Conservation (phyloP, 2,888 invertebrate genomes). For the Aleiodes leptofemur region DNA sequence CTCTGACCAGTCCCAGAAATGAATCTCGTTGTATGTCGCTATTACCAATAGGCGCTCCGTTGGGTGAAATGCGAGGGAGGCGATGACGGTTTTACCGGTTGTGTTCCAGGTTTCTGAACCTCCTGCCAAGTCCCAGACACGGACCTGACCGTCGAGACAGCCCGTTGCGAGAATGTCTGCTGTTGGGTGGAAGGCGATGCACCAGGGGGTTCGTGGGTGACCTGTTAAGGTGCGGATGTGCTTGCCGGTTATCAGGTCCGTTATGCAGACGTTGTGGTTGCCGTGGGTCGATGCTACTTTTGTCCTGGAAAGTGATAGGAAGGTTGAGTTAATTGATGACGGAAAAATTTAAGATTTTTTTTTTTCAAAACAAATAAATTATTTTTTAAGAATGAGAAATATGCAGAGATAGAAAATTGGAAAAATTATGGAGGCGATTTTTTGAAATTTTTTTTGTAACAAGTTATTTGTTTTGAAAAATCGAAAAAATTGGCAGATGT, state of each 20-base stretch:
- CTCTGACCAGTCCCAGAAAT: conserved; percentile 93
- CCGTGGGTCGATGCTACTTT: conserved; percentile 93
- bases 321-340: background rate
- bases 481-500: too few relatives aligned
- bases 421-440: too few relatives aligned
- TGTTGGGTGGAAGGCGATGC: conserved; percentile 91
- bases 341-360: background rate
- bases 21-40: conserved; percentile 88
- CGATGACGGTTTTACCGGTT: conserved; percentile 84
- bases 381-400: too few relatives aligned
- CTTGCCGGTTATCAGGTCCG: conserved; percentile 86
- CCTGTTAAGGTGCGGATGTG: conserved; percentile 86
- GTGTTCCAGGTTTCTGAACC: conserved; percentile 91
- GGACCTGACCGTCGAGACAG: conserved; percentile 91
- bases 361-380: too few relatives aligned
- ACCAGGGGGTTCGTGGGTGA: conserved; percentile 94
- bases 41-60: conserved; percentile 88
- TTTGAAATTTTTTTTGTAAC: too few relatives aligned
- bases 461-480: too few relatives aligned
- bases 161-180: conserved; percentile 91
- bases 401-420: too few relatives aligned
- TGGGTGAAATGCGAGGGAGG: conserved; percentile 92
- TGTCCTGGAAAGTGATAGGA: conserved; percentile 76
- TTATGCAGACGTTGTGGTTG: conserved; percentile 91
- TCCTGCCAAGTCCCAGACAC: conserved; percentile 91